A percentile compares a stretch with the other conserved stretches of the same genome.
These are phyloP conservation scores for Tyria jacobaeae DNA, from an alignment of 2,888 invertebrate species.

Conservation along the genomic window DNA sequence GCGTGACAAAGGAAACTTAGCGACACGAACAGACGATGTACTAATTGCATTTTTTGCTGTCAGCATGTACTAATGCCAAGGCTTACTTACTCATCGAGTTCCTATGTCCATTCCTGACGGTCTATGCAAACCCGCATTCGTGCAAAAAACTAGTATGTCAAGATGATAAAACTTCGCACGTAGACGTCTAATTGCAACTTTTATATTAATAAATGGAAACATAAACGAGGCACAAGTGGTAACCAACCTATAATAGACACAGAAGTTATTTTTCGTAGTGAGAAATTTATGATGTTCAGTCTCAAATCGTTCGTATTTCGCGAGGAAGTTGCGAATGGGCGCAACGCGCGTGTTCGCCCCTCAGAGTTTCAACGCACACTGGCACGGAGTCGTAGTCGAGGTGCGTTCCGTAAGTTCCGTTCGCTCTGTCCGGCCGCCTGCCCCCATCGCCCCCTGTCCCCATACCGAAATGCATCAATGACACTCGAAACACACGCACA, in stretches of 20 bases:
- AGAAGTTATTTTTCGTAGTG: conserved; percentile 48
- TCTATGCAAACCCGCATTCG: conserved; percentile 76
- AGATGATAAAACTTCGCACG: conserved; percentile 68
- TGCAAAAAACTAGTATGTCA: conserved; percentile 73
- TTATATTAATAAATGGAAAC: conserved; percentile 45
- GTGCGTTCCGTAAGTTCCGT: conserved; percentile 63
- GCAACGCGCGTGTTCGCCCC: conserved; percentile 75
- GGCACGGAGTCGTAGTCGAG: conserved; percentile 52
- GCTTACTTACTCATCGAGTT: conserved; percentile 83
- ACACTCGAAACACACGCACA: conserved; percentile 84
- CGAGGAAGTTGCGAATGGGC: conserved; percentile 76
- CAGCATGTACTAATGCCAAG: conserved; percentile 78
- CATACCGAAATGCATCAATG: conserved; percentile 86
- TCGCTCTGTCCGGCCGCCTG: conserved; percentile 62
- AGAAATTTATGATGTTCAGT: conserved; percentile 56
- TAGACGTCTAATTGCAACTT: conserved; percentile 60
- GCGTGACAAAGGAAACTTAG: conserved; percentile 83
- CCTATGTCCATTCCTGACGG: conserved; percentile 79
- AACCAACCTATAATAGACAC: conserved; percentile 72
- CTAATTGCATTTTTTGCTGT: conserved; percentile 83
- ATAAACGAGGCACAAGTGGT: conserved; percentile 61
- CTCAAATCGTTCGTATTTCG: conserved; percentile 69
- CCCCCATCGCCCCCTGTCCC: conserved; percentile 69
- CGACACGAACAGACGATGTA: conserved; percentile 69
- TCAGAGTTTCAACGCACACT: conserved; percentile 82